These are phyloP conservation scores for Falco concolor DNA, from an alignment of 2,797 vertebrate species.

Conservation along the genomic window DNA sequence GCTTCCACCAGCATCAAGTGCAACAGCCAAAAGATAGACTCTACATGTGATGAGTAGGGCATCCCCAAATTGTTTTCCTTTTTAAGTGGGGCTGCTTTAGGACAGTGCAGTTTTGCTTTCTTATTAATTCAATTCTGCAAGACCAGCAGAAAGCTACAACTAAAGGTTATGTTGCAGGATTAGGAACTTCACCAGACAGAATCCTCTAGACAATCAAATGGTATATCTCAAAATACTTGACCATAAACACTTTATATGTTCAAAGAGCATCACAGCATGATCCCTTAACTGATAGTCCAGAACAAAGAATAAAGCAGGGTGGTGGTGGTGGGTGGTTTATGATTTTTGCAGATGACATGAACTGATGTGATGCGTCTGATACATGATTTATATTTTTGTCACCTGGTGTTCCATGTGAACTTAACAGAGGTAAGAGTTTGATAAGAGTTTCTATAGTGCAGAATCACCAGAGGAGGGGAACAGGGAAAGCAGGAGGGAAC, in stretches of 20 bases:
- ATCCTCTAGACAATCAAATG: neutral
- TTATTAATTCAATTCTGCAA: conserved; percentile 3
- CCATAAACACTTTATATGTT: conserved; percentile 36
- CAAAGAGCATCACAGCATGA: conserved; percentile 8
- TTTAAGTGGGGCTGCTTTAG: neutral
- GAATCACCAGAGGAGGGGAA: neutral
- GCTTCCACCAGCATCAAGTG: neutral
- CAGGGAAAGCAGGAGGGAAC: neutral
- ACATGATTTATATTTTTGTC: neutral
- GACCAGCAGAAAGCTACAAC: neutral
- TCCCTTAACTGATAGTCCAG: neutral
- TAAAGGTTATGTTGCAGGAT: conserved; percentile 1
- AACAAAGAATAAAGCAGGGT: neutral
- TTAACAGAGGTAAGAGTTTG: neutral
- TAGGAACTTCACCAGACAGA: conserved; percentile 25
- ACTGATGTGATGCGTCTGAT: neutral
- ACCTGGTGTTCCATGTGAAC: neutral
- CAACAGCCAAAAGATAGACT: neutral
- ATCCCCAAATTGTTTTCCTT: neutral
- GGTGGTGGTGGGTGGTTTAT: neutral
- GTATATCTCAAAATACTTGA: conserved; percentile 19
- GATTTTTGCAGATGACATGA: neutral
- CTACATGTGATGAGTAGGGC: neutral
- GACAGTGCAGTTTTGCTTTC: neutral
- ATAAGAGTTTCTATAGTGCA: neutral